Conservation (phyloP, 2,888 invertebrate species). For the Microplitis deprimator region DNA sequence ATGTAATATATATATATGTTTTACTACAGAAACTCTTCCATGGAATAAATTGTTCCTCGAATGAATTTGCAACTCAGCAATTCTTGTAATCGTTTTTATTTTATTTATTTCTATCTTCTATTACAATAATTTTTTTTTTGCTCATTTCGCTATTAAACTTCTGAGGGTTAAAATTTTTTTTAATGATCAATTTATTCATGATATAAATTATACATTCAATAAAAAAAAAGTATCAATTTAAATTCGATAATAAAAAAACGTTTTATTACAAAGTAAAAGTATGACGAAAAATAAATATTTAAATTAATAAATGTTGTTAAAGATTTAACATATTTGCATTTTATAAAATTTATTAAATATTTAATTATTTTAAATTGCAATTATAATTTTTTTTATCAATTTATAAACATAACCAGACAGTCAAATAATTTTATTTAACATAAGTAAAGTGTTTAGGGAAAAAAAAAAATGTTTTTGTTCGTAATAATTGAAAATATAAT, state of each 20-base stretch:
- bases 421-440: neutral
- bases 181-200: neutral
- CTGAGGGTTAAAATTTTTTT: neutral
- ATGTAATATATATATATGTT: neutral
- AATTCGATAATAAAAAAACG: neutral
- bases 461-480: neutral
- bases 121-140: neutral
- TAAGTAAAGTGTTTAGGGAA: neutral
- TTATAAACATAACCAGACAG: neutral
- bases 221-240: neutral
- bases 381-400: neutral
- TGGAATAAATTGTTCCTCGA: conserved; percentile 37
- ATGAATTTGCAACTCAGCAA: conserved; percentile 40
- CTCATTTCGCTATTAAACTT: neutral
- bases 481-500: neutral
- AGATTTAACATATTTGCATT: neutral
- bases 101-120: neutral
- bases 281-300: no score
- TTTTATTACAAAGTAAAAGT: no score
- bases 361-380: neutral
- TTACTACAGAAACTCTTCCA: conserved; percentile 29
- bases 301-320: no score
- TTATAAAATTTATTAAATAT: neutral
- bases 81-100: conserved; percentile 28
- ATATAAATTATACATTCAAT: neutral